Evolutionary conservation across 2,113 vertebrate species (phyloP).

Genomic region (Campylomormyrus numenius): DNA sequence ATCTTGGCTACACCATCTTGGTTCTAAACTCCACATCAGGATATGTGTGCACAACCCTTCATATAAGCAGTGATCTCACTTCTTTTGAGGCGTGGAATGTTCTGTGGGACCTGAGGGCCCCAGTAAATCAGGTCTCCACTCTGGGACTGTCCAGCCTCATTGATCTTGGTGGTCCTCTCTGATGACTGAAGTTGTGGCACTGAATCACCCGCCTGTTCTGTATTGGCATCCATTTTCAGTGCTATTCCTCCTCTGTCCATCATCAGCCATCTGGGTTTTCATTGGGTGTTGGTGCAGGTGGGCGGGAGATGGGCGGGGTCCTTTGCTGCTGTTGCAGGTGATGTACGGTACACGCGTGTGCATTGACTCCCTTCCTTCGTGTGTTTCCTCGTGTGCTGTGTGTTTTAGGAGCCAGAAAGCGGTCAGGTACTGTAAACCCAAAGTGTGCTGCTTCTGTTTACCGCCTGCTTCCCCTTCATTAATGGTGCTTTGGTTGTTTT

Average conservation of each 20-base stretch:
- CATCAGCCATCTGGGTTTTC: not conserved
- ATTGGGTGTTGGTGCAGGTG: not conserved
- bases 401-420: conserved; percentile 81
- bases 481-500: conserved; percentile 49
- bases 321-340: not conserved
- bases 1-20: not conserved
- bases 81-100: not conserved
- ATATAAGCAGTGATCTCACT: not conserved
- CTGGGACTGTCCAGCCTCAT: not conserved
- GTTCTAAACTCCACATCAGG: not conserved
- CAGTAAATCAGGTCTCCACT: not conserved
- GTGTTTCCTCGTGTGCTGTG: conserved; percentile 68
- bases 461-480: conserved; percentile 34
- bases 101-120: not conserved
- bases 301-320: not conserved
- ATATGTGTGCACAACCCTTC: not conserved
- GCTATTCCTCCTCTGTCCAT: not conserved
- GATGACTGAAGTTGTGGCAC: not conserved
- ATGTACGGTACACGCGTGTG: not conserved
- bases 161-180: not conserved
- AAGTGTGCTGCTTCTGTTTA: conserved; percentile 51
- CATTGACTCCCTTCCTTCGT: conserved; percentile 65
- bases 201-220: not conserved
- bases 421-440: conserved; percentile 75
- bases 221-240: not conserved